Evolutionary conservation across 2,888 invertebrate genomes (phyloP).

Genomic region (Stenolophus ochropezus): DNA sequence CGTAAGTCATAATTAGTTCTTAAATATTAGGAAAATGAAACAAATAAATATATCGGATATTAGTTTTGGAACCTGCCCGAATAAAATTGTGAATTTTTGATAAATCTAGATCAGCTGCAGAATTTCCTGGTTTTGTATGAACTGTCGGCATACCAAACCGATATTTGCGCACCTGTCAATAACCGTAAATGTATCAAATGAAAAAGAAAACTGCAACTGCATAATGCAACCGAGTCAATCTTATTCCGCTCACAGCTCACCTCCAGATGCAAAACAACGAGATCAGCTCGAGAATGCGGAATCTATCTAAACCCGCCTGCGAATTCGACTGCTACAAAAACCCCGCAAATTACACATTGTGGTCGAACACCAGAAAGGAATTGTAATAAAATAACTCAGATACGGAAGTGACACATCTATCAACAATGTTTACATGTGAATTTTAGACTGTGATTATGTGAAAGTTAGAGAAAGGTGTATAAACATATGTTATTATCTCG

Average conservation of each 20-base stretch:
- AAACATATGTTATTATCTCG: constrained; percentile 15
- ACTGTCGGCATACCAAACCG: neutral
- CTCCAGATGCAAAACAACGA: constrained; percentile 19
- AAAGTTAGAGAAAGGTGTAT: constrained; percentile 24
- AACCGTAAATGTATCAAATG: constrained; percentile 3
- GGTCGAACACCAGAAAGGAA: neutral
- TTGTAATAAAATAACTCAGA: neutral
- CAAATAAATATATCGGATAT: too few species aligned
- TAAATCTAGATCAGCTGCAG: neutral
- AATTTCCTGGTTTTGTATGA: neutral
- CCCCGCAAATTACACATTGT: neutral
- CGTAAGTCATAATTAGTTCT: too few species aligned
- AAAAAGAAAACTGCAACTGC: constrained; percentile 14
- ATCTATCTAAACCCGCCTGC: neutral
- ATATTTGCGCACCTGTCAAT: constrained; percentile 7
- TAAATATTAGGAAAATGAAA: too few species aligned
- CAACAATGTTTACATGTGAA: neutral
- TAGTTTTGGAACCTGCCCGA: too few species aligned
- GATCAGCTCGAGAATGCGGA: constrained; percentile 23
- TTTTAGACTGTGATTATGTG: constrained; percentile 5
- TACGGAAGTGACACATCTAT: neutral
- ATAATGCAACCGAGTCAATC: constrained; percentile 3
- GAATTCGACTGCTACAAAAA: constrained; percentile 11
- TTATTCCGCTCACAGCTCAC: constrained; percentile 1
- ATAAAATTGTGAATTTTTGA: too few species aligned